Evolutionary conservation across 2,888 invertebrate genomes (phyloP).

Genomic region (Tetragnatha montana): DNA sequence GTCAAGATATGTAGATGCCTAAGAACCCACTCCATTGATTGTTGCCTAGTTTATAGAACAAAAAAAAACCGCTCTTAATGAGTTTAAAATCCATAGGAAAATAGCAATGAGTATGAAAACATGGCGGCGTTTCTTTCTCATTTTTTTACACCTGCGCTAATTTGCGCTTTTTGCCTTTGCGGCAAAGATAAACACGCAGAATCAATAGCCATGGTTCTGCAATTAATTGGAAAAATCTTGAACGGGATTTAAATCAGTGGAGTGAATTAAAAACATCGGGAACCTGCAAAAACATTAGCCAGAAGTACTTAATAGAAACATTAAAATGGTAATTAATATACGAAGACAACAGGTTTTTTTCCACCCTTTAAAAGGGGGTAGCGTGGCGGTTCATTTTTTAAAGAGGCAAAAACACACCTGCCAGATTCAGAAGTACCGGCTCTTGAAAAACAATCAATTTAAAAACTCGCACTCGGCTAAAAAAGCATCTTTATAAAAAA

Average conservation of each 20-base stretch:
- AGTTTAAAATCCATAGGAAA: neutral
- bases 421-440: constrained; percentile 66
- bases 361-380: constrained; percentile 12
- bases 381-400: constrained; percentile 55
- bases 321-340: constrained; percentile 71
- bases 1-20: too few species aligned
- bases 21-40: too few species aligned
- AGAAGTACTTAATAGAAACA: constrained; percentile 69
- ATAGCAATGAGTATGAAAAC: neutral
- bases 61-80: neutral
- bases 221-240: constrained; percentile 28
- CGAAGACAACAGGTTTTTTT: constrained; percentile 55
- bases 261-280: constrained; percentile 64
- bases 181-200: neutral
- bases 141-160: neutral
- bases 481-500: constrained; percentile 60
- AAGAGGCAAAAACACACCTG: constrained; percentile 68
- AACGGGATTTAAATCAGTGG: constrained; percentile 59
- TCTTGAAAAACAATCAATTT: constrained; percentile 66
- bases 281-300: constrained; percentile 52
- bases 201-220: neutral
- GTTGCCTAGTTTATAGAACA: too few species aligned
- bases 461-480: constrained; percentile 55
- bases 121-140: neutral
- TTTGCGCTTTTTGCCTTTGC: neutral